A percentile compares a stretch with the other conserved stretches of the same genome.
These are phyloP conservation scores for Spilarctia lutea DNA, from an alignment of 2,888 invertebrate species.

Conservation along the genomic window DNA sequence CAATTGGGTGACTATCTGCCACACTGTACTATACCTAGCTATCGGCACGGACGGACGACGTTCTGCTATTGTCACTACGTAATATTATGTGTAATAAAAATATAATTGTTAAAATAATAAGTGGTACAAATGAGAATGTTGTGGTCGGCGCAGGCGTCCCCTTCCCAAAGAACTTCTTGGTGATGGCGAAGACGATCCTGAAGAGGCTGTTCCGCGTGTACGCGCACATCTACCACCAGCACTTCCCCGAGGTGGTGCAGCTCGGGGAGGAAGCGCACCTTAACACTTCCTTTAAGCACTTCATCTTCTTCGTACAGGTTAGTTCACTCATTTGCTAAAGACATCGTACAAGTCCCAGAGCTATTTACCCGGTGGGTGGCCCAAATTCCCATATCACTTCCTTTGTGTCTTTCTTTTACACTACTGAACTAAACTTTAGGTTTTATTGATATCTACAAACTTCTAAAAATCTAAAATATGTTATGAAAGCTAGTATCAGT, in stretches of 20 bases:
- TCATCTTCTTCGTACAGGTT: constrained; percentile 98
- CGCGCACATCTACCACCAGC: constrained; percentile 99
- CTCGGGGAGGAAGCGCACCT: constrained; percentile 99
- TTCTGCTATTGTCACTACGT: too few relatives aligned
- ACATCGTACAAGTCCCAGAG: not conserved
- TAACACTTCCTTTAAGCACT: constrained; percentile 99
- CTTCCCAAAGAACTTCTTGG: constrained; percentile 98
- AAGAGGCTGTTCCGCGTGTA: constrained; percentile 99
- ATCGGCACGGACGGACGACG: too few relatives aligned
- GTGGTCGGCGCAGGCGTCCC: constrained; percentile 90
- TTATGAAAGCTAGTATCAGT: too few relatives aligned
- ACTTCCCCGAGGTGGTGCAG: constrained; percentile 99
- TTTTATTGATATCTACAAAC: too few relatives aligned
- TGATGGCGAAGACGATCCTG: constrained; percentile 98
- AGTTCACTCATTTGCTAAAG: not conserved
- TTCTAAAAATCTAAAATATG: too few relatives aligned
- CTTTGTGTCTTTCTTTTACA: not conserved
- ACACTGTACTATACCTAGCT: not conserved
- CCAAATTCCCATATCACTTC: not conserved
- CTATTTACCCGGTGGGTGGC: not conserved
- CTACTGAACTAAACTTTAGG: too few relatives aligned
- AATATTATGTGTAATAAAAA: not conserved
- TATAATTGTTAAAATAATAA: not conserved
- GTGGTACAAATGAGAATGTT: not conserved
- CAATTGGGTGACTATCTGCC: not conserved